Conservation (phyloP, 2,113 vertebrate genomes). For the Aspiorhynchus laticeps region DNA sequence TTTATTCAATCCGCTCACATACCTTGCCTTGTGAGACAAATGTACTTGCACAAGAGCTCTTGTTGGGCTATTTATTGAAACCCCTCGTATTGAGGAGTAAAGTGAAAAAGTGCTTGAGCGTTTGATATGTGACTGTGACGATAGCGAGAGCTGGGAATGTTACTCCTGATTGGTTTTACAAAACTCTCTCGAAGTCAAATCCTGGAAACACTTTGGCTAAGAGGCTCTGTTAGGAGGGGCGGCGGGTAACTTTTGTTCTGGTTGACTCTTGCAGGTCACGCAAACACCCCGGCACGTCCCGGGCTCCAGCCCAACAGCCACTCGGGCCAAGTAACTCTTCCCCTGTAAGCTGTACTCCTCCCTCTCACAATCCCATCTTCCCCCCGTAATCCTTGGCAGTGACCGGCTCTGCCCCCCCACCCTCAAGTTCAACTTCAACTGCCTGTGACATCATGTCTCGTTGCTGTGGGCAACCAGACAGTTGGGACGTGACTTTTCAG, state of each 20-base stretch:
- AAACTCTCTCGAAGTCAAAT: constrained; percentile 74
- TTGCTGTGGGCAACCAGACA: constrained; percentile 89
- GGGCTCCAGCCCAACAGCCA: constrained; percentile 66
- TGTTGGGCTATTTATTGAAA: background rate
- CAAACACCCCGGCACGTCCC: constrained; percentile 67
- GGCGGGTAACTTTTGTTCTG: constrained; percentile 69
- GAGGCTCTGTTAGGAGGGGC: constrained; percentile 39
- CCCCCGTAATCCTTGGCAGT: constrained; percentile 80
- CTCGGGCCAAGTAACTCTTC: constrained; percentile 67
- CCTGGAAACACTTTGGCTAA: constrained; percentile 72
- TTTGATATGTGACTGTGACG: background rate
- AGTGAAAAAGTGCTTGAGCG: background rate
- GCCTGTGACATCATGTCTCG: constrained; percentile 93
- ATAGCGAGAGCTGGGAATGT: constrained; percentile 53
- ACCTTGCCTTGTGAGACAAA: background rate
- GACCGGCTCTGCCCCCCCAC: constrained; percentile 78
- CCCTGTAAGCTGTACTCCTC: constrained; percentile 65
- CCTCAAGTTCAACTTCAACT: constrained; percentile 92
- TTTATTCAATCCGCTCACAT: background rate
- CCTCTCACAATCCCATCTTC: constrained; percentile 66
- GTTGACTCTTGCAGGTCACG: constrained; percentile 76
- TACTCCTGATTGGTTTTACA: constrained; percentile 45
- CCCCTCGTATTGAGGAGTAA: background rate
- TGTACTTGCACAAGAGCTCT: background rate
- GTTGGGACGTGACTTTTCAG: constrained; percentile 83